These are phyloP conservation scores for Podarcis cretensis DNA, from an alignment of 2,113 vertebrate genomes.

Conservation along the genomic window DNA sequence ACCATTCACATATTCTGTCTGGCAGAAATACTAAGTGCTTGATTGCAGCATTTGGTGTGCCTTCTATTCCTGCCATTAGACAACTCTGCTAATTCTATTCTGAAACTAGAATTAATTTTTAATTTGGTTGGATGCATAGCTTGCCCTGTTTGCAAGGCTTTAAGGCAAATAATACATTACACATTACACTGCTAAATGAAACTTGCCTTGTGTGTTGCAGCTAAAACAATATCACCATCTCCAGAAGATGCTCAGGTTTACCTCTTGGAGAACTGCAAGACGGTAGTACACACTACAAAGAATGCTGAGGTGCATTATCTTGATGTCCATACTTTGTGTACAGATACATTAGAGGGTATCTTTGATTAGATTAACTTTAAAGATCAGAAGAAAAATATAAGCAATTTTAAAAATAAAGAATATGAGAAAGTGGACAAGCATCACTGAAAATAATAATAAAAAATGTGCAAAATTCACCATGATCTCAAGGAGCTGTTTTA, in stretches of 20 bases:
- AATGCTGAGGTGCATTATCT: no score
- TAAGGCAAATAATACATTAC: not conserved
- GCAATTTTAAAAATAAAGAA: no score
- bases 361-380: not conserved
- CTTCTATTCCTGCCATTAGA: constrained; percentile 39
- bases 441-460: no score
- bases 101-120: not conserved
- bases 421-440: no score
- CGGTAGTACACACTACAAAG: not conserved
- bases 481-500: no score
- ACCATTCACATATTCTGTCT: constrained; percentile 8
- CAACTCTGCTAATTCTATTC: not conserved
- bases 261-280: not conserved
- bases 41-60: constrained; percentile 9
- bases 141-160: not conserved
- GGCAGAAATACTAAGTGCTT: constrained; percentile 11
- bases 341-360: not conserved
- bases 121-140: not conserved
- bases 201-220: not conserved
- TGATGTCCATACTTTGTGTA: no score
- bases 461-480: no score
- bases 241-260: not conserved
- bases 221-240: not conserved
- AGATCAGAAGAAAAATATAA: not conserved
- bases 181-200: not conserved